Evolutionary conservation across 2,797 vertebrate genomes (phyloP), one percentile per base, ranked within the genome.

Genomic region (Tachyglossus aculeatus): DNA sequence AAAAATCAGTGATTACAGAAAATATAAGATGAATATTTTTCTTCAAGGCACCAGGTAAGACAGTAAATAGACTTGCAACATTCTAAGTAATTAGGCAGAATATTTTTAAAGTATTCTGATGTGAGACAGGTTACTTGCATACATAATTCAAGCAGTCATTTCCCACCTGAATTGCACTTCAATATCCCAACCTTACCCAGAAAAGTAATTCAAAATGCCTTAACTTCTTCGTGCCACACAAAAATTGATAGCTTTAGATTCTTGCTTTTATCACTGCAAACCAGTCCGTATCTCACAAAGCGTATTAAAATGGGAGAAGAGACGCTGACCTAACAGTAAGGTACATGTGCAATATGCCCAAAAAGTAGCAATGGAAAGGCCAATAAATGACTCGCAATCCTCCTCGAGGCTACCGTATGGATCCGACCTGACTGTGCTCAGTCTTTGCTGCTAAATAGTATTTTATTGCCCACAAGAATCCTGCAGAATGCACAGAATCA

Each of bases 11-110:
- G 71, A 51, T 15, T 62, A 78, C 45, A 78, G 77, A 69, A 86
- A 80, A 54, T 60, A 64, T 15, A 68, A 55, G 72, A 70, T 79
- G 69, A 72, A 74, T 80, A 86, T 68, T 62, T 78, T 82, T 70
- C 60, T 58, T 55, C 43, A 81, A 82, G 79, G 77, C 74, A 64
- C 65, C 60, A 52, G 48, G 78, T 74, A 70, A 86, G 48, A 88
- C 74, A 88, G 69, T 76, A 86, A 88, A 88, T 48, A 77, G 29
- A 84, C 44, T 65, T 69, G 65, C 61, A 70, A 81, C 86, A 80
- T 89, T 86, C 72, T 31, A 59, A 59, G 34, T 86, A 77, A 83
- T 85, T 82, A 90, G 48, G 41, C 72, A 73, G 56, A 78, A 61
- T 32, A 44, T 9, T 64, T 82, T 74, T 78, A 51, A 74, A 80